These are phyloP conservation scores for Phymorhynchus buccinoides DNA, from an alignment of 1,140 invertebrate species.

Conservation along the genomic window DNA sequence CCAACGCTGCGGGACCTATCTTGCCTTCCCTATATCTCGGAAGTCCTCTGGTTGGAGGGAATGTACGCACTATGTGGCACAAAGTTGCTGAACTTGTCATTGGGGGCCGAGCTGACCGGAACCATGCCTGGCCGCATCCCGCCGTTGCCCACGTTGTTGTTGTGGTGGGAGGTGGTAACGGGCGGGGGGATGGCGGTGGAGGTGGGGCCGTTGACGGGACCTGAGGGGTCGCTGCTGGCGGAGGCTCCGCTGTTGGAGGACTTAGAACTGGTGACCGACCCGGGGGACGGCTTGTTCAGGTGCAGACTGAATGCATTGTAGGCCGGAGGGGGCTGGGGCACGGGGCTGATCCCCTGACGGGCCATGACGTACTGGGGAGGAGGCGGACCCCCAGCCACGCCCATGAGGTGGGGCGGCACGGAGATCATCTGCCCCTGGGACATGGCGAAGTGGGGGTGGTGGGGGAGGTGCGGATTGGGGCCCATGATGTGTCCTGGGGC, in stretches of 20 bases:
- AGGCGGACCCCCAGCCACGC: background rate
- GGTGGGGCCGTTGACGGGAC: conserved; percentile 52
- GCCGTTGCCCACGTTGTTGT: conserved; percentile 24
- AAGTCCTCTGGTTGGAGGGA: conserved; percentile 60
- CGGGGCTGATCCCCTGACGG: background rate
- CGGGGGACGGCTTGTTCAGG: conserved; percentile 63
- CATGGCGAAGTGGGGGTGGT: conserved; percentile 39
- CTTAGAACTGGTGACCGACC: conserved; percentile 60
- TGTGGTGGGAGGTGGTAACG: conserved; percentile 46
- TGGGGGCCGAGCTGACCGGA: conserved; percentile 31
- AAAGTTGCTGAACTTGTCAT: conserved; percentile 59
- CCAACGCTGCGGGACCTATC: background rate
- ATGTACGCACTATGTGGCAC: conserved; percentile 66
- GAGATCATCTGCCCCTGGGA: conserved; percentile 14
- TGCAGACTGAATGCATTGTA: conserved; percentile 37
- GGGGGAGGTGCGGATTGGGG: too few relatives aligned
- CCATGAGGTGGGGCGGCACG: conserved; percentile 24
- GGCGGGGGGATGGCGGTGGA: conserved; percentile 55
- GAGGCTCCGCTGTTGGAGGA: conserved; percentile 61
- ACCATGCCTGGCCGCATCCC: conserved; percentile 14
- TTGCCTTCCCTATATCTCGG: conserved; percentile 46
- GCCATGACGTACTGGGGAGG: conserved; percentile 29
- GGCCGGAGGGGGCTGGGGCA: conserved; percentile 25
- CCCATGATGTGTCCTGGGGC: background rate
- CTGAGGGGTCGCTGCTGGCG: conserved; percentile 39